Base-by-base conservation (phyloP, 2,888 invertebrate species). In the Amphipoea lucens region DNA sequence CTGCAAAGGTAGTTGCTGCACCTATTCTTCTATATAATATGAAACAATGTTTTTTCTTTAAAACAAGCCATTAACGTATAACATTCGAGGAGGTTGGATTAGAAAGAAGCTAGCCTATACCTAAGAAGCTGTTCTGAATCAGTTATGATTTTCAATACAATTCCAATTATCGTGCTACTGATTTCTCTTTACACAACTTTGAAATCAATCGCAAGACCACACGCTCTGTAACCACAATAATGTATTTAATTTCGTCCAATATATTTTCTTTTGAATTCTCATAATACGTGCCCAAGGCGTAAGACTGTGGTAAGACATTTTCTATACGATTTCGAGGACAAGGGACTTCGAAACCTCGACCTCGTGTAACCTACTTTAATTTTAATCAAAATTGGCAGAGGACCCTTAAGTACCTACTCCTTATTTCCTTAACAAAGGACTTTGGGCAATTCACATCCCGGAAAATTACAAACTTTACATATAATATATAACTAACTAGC, bases 111-210 rank as follows among this genome's bases (percentile, higher is more conserved):
- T 29, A 29, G 29, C 29, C 20, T 9, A 17, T 63, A 17, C 29
- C 14, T 20, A n/a, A 17, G 6, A 51, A 29, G 14, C 40, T 17
- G 20, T 51, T 40, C 17, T 20, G 36, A n/a, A n/a, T 51, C 40
- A 11, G n/a, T 69, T 51, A n/a, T n/a, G 51, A 54, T 36, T 57
- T 40, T 72, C 20, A 71, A 29, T n/a, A 54, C 20, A 48, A 48
- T 79, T 79, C 20, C 48, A 76, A 82, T 76, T 45, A 36, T 45
- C 3, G 5, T n/a, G 9, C 60, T 14, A 62, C 60, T 20, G 80
- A 82, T 81, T 81, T 81, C 80, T 62, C 67, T 63, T 77, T 81
- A 63, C 80, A 54, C 77, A 77, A 82, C 54, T 77, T 45, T 68
- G 62, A 54, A 76, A 82, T 77, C 67, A 48, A 81, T 68, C 11